phyloP scores from a whole-genome alignment of 2,888 invertebrate genomes.

The Julus scanicus region DNA sequence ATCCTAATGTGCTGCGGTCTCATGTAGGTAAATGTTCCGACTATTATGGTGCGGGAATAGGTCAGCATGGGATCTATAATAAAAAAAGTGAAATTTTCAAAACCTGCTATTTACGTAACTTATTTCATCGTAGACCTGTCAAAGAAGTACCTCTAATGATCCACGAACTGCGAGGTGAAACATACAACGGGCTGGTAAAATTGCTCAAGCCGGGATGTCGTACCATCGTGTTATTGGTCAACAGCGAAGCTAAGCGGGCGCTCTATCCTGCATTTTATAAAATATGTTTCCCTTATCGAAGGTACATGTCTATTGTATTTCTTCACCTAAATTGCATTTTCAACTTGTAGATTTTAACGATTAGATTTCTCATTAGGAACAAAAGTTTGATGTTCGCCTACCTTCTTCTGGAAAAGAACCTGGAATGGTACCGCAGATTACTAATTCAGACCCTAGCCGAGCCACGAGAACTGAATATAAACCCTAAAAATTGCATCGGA shows the following conservation, averaged over 20 bases:
- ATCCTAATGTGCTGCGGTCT: no score
- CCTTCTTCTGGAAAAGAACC: slow-evolving; percentile 89
- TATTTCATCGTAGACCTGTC: slow-evolving; percentile 20
- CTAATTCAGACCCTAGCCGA: slow-evolving; percentile 87
- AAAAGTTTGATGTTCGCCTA: slow-evolving; percentile 96
- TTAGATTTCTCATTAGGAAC: slow-evolving; percentile 73
- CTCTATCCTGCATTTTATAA: slow-evolving; percentile 91
- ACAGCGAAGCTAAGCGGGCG: slow-evolving; percentile 85
- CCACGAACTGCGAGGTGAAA: slow-evolving; percentile 93
- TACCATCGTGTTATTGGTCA: slow-evolving; percentile 89
- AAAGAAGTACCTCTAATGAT: slow-evolving; percentile 75
- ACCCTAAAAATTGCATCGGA: slow-evolving; percentile 96
- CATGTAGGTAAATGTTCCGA: background rate
- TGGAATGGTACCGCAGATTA: slow-evolving; percentile 92
- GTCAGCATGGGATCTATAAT: background rate
- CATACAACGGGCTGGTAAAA: slow-evolving; percentile 93
- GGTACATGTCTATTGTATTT: background rate
- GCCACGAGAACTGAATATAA: slow-evolving; percentile 84
- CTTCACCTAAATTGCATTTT: background rate
- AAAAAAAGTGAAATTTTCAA: slow-evolving; percentile 59
- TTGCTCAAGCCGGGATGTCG: slow-evolving; percentile 94
- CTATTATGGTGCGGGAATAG: no score
- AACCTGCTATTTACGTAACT: background rate
- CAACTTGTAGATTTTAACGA: background rate
- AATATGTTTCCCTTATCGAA: slow-evolving; percentile 92